Evolutionary conservation across 2,888 invertebrate genomes (phyloP).

Genomic region (Arrhopalites spinosus): DNA sequence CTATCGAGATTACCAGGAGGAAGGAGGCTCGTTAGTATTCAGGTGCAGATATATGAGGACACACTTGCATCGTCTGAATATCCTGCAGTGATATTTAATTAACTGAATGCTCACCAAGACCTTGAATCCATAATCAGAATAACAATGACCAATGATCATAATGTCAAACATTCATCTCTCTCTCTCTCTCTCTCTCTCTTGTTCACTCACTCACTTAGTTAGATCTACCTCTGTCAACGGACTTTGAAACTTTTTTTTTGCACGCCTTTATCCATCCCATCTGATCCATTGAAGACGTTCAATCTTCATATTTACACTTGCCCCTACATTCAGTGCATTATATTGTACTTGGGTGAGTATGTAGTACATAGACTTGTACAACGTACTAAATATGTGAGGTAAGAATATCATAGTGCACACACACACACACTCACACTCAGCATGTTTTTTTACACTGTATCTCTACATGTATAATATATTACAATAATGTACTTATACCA

Average conservation of each 20-base stretch:
- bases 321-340: background rate
- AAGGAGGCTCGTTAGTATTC: constrained; percentile 52
- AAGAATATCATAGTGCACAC: too few species aligned
- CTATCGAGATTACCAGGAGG: background rate
- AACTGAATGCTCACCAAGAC: constrained; percentile 47
- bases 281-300: background rate
- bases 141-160: constrained; percentile 54
- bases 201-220: background rate
- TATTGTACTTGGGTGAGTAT: too few species aligned
- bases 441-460: too few species aligned
- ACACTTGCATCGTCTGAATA: constrained; percentile 53
- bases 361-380: too few species aligned
- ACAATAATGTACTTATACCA: too few species aligned
- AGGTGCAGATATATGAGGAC: constrained; percentile 53
- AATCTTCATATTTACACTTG: background rate
- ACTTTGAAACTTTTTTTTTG: constrained; percentile 30
- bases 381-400: too few species aligned
- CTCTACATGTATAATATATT: too few species aligned
- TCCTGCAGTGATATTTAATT: constrained; percentile 56
- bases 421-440: background rate
- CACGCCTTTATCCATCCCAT: constrained; percentile 17
- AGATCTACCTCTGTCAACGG: constrained; percentile 32
- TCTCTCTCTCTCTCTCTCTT: constrained; percentile 16
- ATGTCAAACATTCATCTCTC: constrained; percentile 49
- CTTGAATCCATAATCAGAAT: constrained; percentile 54